Conservation (phyloP, 2,888 invertebrate species). For the Aphidoletes aphidimyza region DNA sequence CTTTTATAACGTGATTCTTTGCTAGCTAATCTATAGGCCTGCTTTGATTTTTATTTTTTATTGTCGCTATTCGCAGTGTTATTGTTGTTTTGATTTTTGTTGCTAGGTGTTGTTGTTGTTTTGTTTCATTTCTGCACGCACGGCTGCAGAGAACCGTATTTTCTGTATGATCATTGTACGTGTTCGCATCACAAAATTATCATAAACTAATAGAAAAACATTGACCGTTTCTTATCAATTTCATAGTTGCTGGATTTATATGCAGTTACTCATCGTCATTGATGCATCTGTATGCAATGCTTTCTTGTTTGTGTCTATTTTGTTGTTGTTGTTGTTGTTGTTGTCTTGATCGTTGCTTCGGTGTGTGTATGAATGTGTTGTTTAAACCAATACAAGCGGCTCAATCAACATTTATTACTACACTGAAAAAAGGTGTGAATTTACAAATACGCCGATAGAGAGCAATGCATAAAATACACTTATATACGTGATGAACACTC, state of each 20-base stretch:
- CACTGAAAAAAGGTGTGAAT: no score
- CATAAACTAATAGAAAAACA: constrained; percentile 49
- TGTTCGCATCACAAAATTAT: constrained; percentile 26
- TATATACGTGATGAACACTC: not conserved
- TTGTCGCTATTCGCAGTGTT: not conserved
- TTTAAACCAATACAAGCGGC: not conserved
- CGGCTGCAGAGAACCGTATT: not conserved
- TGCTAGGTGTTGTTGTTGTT: not conserved
- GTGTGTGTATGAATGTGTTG: not conserved
- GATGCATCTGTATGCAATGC: no score
- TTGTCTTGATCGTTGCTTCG: not conserved
- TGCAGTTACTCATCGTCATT: no score
- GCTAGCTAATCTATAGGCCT: no score
- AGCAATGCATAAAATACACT: not conserved
- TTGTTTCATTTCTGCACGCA: not conserved
- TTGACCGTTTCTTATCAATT: not conserved
- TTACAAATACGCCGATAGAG: no score
- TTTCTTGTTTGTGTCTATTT: no score
- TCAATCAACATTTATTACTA: no score
- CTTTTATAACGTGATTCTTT: constrained; percentile 17
- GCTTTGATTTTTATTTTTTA: no score
- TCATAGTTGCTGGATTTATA: no score
- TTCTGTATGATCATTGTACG: not conserved
- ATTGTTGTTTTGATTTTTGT: not conserved
- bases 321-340: not conserved